Evolutionary conservation across 1,140 invertebrate species (phyloP), one percentile per base, ranked within the genome.

Genomic region (Ruditapes philippinarum): DNA sequence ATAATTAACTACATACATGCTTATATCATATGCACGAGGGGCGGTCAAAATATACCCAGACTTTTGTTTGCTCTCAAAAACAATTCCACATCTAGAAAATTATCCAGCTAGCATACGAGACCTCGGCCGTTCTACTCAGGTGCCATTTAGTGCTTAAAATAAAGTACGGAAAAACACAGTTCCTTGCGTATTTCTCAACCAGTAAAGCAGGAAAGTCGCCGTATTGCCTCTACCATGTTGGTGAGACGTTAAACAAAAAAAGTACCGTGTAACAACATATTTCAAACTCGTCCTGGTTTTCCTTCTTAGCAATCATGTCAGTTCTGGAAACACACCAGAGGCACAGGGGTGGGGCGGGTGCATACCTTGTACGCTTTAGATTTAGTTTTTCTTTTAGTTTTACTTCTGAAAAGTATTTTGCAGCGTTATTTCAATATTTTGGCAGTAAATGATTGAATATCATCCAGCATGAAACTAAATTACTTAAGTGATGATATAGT

Each of bases 41-140:
- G 38, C 33, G 19, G 38, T 74, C 70, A 74, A 38, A 74, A 74
- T 42, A 74, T 74, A 74, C 42, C 70, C 70, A 36, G 70, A 74
- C 70, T 74, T 74, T 74, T 31, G 36, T 38, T 74, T 38, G 9
- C 42, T 40, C 70, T 40, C 38, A 36, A 74, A 74, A 74, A 74
- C 33, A 33, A 74, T 74, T 74, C 70, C n/a, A n/a, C n/a, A n/a
- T n/a, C n/a, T n/a, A n/a, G n/a, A n/a, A n/a, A n/a, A n/a, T n/a
- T n/a, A n/a, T n/a, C n/a, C n/a, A n/a, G n/a, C n/a, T n/a, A n/a
- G n/a, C n/a, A n/a, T n/a, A n/a, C n/a, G n/a, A n/a, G n/a, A n/a
- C n/a, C n/a, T n/a, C n/a, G n/a, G n/a, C n/a, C n/a, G n/a, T n/a
- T n/a, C n/a, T n/a, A n/a, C n/a, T n/a, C n/a, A n/a, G n/a, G n/a